Evolutionary conservation across 30 jellyfish, hydroid and myxozoan genomes (phyloP), one percentile per base, ranked within the genome.

Genomic region (Hydractinia symbiolongicarpus): DNA sequence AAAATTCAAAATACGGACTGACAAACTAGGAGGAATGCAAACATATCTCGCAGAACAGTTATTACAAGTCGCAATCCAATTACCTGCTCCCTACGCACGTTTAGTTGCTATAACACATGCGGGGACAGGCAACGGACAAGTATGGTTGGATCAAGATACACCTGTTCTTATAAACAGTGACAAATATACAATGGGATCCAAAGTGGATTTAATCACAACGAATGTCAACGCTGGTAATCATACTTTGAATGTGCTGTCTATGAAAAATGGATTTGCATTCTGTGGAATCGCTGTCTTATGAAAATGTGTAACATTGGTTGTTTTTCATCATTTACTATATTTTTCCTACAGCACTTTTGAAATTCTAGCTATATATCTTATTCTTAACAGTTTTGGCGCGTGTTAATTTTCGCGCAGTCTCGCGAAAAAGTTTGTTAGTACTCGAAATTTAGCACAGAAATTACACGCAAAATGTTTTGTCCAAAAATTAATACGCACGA

Each of bases 171-270:
- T 94, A 1, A 83, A 91, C 68, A 94, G 96, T 6, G 92, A 81
- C 56, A 91, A 94, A 54, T 94, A 94, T 66, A 95, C 84, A 14
- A 94, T 94, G 99, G 99, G 99, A 21, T 88, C 99, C 10, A 85
- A 88, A 73, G 80, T 89, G 56, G 95, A 81, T 54, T 78, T 88
- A 13, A 84, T 87, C 10, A 75, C 96, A 15, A 94, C 99, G 79
- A 94, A 94, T 78, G 80, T 94, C 21, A 73, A 56, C 73, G 81
- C 96, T 9, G 99, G 99, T 17, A 88, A 52, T 55, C 96, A 94
- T 79, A 66, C 67, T 10, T 73, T 94, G 53, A 88, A 86, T 56
- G 95, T 89, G 2, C 55, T 94, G 73, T 94, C 99, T 4, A 53
- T 83, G 55, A 76, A 84, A 58, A 81, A 83, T 53, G 99, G 99